Percentiles rank a stretch among this genome's conserved stretches.
Conservation (phyloP, 2,888 invertebrate species). For the Athrips mouffetella region DNA sequence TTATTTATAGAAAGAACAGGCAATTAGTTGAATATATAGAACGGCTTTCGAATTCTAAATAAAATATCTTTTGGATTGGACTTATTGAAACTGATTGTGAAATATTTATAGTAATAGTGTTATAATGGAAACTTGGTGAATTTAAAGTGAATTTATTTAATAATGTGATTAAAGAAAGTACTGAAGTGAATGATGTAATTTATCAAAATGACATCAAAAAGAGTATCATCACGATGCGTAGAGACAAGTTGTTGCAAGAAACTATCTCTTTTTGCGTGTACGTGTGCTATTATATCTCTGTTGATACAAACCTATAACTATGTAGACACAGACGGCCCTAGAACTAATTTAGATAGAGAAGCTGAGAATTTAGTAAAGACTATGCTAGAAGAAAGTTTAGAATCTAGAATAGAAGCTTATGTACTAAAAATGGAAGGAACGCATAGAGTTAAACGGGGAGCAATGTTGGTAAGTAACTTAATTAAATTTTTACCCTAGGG, state of each 20-base stretch:
- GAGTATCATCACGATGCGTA: constrained; percentile 28
- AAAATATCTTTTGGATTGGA: too few relatives aligned
- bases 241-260: constrained; percentile 46
- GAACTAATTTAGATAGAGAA: constrained; percentile 35
- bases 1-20: too few relatives aligned
- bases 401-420: constrained; percentile 51
- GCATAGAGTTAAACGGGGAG: constrained; percentile 56
- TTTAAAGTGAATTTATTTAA: too few relatives aligned
- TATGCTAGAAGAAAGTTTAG: constrained; percentile 50
- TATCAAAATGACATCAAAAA: constrained; percentile 17
- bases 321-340: constrained; percentile 35
- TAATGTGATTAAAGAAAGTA: not conserved
- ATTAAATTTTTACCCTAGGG: too few relatives aligned
- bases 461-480: constrained; percentile 58
- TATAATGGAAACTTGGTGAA: not conserved
- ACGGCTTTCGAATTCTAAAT: too few relatives aligned
- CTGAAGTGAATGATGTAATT: constrained; percentile 3
- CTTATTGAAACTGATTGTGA: too few relatives aligned
- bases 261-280: constrained; percentile 56
- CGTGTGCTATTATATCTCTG: constrained; percentile 56
- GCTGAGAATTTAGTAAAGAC: constrained; percentile 38
- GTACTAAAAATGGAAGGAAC: constrained; percentile 40
- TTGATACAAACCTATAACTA: constrained; percentile 58
- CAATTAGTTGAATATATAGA: too few relatives aligned
- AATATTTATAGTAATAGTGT: not conserved